Base-by-base conservation (phyloP, 2,113 vertebrate genomes). In the Solenodon paradoxus region DNA sequence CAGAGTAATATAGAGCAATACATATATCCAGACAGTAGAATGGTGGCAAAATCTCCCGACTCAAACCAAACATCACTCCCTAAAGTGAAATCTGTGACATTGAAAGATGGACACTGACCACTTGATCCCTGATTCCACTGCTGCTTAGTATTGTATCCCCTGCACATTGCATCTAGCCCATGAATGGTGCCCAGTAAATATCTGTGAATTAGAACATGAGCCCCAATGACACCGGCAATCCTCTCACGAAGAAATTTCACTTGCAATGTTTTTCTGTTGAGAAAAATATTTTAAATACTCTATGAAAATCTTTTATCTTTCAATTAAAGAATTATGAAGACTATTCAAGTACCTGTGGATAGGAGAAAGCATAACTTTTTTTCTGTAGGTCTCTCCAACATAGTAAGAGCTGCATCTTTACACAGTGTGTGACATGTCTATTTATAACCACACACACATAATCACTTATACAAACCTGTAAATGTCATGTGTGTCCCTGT, bases 151-250 rank as follows among this genome's bases (percentile, higher is more conserved):
- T 32, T 32, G 12, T 15, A 1, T 74, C 32, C 3, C 17, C 22
- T 26, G 3, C 6, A 13, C 11, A 2, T 28, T 20, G 8, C 2
- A 9, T 49, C 24, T 22, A 13, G 26, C 8, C 53, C 9, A 4
- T 6, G 57, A 13, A 15, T n/a, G 35, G 17, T 2, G 61, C 2
- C 10, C 12, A 8, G 30, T 68, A 51, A 35, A 40, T 38, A 32
- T 7, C 7, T 30, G 12, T n/a, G 5, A 84, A 47, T 57, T 30
- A 59, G 35, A 12, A 2, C 47, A 3, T 0, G 0, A 57, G 1
- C 24, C 63, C 47, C 82, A 66, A 71, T 20, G 38, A 7, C 30
- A 30, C 9, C n/a, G 17, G 35, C 30, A 55, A 49, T 53, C 24
- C 30, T 6, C 7, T 28, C 1, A 66, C 3, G 45, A 66, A 69